Conservation (phyloP, 1,140 invertebrate species). For the Drosophila setifemur region DNA sequence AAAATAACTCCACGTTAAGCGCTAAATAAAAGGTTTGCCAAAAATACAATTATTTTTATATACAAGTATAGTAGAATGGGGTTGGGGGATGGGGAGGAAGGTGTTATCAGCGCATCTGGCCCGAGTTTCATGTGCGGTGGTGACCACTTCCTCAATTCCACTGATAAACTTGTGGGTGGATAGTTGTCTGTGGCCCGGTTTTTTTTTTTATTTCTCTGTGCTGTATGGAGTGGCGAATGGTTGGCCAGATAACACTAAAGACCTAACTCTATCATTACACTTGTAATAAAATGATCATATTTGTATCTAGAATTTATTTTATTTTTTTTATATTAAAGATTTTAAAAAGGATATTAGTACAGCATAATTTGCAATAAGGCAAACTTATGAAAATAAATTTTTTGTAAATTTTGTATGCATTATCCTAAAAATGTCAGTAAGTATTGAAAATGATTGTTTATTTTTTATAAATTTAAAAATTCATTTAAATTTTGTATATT, state of each 20-base stretch:
- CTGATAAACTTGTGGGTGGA: constrained; percentile 73
- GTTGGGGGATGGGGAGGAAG: not conserved
- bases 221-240: constrained; percentile 39
- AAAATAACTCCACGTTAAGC: constrained; percentile 45
- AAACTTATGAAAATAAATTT: too few relatives aligned
- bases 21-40: constrained; percentile 41
- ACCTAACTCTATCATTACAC: not conserved
- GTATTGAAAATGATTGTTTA: too few relatives aligned
- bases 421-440: too few relatives aligned
- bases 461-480: too few relatives aligned
- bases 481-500: too few relatives aligned
- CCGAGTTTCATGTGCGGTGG: constrained; percentile 39
- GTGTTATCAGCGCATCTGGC: constrained; percentile 61
- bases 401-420: too few relatives aligned
- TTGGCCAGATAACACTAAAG: constrained; percentile 44
- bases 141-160: constrained; percentile 68
- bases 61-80: not conserved
- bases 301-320: too few relatives aligned
- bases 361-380: too few relatives aligned
- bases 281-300: not conserved
- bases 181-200: constrained; percentile 13
- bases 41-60: constrained; percentile 16
- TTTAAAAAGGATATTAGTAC: too few relatives aligned
- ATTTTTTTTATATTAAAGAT: too few relatives aligned
- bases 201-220: not conserved